Evolutionary conservation across 2,888 invertebrate genomes (phyloP).

Genomic region (Eilema sororculum): DNA sequence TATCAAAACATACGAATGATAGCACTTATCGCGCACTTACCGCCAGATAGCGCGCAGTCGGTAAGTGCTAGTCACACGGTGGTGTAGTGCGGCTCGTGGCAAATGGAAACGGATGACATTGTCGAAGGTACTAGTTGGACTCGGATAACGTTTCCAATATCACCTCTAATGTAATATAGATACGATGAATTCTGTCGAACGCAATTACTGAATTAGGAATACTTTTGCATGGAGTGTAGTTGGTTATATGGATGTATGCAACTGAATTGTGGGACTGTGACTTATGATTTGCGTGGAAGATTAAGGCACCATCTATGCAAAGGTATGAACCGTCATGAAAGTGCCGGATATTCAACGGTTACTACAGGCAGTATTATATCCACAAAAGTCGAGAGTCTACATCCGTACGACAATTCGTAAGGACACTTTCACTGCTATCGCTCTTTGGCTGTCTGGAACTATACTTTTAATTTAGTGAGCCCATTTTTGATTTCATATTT

Average conservation of each 20-base stretch:
- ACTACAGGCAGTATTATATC: background rate
- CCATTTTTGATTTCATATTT: too few relatives aligned
- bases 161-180: background rate
- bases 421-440: too few relatives aligned
- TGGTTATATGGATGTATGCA: background rate
- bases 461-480: too few relatives aligned
- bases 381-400: background rate
- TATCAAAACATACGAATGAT: slow-evolving; percentile 6
- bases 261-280: background rate
- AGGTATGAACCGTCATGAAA: too few relatives aligned
- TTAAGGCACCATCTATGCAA: background rate
- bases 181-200: background rate
- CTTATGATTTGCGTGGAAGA: background rate
- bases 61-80: background rate
- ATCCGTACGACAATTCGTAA: background rate
- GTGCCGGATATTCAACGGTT: too few relatives aligned
- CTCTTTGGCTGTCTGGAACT: too few relatives aligned
- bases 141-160: background rate
- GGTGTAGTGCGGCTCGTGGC: background rate
- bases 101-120: background rate
- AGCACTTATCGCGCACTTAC: background rate
- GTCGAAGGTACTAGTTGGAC: background rate
- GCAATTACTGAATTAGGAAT: background rate
- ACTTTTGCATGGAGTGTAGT: background rate
- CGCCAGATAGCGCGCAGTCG: slow-evolving; percentile 7